Evolutionary conservation across 2,113 vertebrate species (phyloP).

Genomic region (Brachyhypopomus gauderio): DNA sequence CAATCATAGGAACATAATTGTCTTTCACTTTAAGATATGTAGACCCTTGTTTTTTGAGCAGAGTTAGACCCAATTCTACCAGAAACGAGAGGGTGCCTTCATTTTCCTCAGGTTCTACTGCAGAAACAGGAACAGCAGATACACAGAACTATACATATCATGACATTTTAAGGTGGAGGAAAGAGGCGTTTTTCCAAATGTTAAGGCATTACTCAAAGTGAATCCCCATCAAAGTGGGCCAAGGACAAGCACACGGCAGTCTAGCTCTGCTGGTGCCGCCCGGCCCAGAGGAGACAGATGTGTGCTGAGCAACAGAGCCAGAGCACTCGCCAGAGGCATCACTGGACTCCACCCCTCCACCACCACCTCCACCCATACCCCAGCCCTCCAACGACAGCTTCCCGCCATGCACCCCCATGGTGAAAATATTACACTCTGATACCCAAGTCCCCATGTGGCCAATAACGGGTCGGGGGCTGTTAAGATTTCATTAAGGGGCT

Average conservation of each 20-base stretch:
- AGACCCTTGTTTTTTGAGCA: background rate
- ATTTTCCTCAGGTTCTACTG: too few relatives aligned
- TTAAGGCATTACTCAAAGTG: constrained; percentile 6
- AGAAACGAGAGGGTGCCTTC: too few relatives aligned
- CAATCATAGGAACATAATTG: background rate
- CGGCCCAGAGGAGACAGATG: background rate
- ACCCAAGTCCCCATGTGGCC: constrained; percentile 43
- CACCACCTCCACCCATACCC: background rate
- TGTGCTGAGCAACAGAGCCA: background rate
- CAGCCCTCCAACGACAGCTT: constrained; percentile 40
- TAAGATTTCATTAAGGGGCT: constrained; percentile 43
- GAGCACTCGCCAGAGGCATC: background rate
- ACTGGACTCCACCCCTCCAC: constrained; percentile 13
- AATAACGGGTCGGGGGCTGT: constrained; percentile 40
- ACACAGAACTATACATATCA: background rate
- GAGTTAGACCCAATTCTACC: background rate
- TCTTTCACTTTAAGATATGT: constrained; percentile 4
- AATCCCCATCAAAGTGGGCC: background rate
- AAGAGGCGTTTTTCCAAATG: background rate
- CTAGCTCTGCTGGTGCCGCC: background rate
- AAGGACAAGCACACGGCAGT: background rate
- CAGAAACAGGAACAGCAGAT: too few relatives aligned
- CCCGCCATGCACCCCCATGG: constrained; percentile 33
- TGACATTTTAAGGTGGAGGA: constrained; percentile 19
- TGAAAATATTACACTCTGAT: constrained; percentile 51